Base-by-base conservation (phyloP, 2,888 invertebrate genomes). In the Thelaira solivaga region DNA sequence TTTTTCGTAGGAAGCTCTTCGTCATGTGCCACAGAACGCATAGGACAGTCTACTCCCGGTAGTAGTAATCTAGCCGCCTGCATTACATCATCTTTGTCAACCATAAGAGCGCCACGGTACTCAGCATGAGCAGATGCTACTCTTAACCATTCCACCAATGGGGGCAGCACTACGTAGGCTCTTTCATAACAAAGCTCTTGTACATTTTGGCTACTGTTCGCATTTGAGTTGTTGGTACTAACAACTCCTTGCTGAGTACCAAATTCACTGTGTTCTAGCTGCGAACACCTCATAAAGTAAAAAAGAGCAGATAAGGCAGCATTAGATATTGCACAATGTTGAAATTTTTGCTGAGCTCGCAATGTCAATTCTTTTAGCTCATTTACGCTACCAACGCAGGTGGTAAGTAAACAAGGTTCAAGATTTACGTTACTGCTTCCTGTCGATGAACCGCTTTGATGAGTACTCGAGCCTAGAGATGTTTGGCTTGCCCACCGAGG, bases 221-320 rank as follows among this genome's bases (percentile, higher is more conserved):
- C 18, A 86, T 88, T 82, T 85, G 89, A 67, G 10, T 64, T 81
- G 86, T 88, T 81, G 22, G 81, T 72, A 22, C 55, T 65, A 13
- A 57, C 59, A 2, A 82, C 84, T 3, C 82, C 79, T 51, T 85
- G 85, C 2, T 84, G 83, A 1, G 80, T 65, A 16, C 62, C 90
- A 43, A 90, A 87, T 76, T 92, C 92, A 0, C 91, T 91, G 85
- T 94, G 94, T 85, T 94, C 94, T 87, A 94, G 84, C 91, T 94
- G 96, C 0, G 96, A 96, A 88, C 97, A 97, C 51, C 96, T 90
- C 96, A 97, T 96, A 87, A 96, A 97, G 89, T 97, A 96, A 88
- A 96, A 97, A 1, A 97, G 90, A 0, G 96, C 93, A 53, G 94
- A 92, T 51, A 96, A 91, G 0, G 96, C 96, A 41, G 93, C 90